Evolutionary conservation across 2,888 invertebrate species (phyloP).

Genomic region (Idaea biselata): DNA sequence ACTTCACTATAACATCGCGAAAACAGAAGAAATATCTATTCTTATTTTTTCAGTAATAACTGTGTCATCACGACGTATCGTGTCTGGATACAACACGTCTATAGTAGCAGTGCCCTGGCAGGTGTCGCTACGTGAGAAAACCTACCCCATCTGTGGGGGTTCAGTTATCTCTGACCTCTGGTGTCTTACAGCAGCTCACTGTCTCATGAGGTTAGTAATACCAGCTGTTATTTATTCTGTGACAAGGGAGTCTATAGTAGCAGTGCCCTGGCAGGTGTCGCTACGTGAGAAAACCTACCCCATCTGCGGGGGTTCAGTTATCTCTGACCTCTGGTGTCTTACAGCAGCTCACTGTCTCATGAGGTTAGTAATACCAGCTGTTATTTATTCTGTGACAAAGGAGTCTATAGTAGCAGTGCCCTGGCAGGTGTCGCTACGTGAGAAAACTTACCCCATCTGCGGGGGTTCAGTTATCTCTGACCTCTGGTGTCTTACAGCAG

Average conservation of each 20-base stretch:
- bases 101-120: conserved; percentile 79
- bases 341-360: conserved; percentile 77
- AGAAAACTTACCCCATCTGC: conserved; percentile 72
- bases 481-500: conserved; percentile 73
- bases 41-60: too few species aligned
- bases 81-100: conserved; percentile 74
- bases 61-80: conserved; percentile 65
- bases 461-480: conserved; percentile 75
- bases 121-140: conserved; percentile 69
- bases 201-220: conserved; percentile 55
- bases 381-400: neutral
- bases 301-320: conserved; percentile 77
- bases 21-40: too few species aligned
- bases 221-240: neutral
- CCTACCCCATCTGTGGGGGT: conserved; percentile 77
- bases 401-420: conserved; percentile 74
- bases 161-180: conserved; percentile 70
- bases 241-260: conserved; percentile 56
- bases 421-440: conserved; percentile 76
- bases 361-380: conserved; percentile 39
- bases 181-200: conserved; percentile 77
- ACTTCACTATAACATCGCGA: too few species aligned
- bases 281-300: conserved; percentile 67
- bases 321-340: conserved; percentile 68
- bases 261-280: conserved; percentile 79